phyloP scores from a whole-genome alignment of 1,140 invertebrate genomes.

The Listronotus oregonensis region DNA sequence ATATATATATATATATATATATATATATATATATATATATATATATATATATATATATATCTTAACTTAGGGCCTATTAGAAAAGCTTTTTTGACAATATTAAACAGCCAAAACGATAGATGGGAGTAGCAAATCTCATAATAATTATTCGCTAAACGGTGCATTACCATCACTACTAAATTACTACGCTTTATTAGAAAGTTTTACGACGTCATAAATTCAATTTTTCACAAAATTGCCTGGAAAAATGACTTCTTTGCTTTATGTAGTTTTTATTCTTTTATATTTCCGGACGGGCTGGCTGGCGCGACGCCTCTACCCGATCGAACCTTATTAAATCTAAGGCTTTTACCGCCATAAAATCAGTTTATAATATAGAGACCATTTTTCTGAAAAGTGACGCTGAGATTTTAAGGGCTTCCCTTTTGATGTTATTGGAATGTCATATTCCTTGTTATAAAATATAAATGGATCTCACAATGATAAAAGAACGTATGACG shows the following conservation, averaged over 20 bases:
- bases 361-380: conserved; percentile 8
- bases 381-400: conserved; percentile 5
- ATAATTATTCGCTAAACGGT: conserved; percentile 6
- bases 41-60: no score
- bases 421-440: neutral
- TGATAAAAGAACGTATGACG: no score
- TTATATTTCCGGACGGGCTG: conserved; percentile 1
- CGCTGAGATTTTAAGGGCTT: neutral
- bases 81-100: no score
- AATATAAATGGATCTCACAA: no score
- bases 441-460: no score
- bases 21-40: no score
- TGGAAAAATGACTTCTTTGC: conserved; percentile 10
- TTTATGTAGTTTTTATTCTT: conserved; percentile 9
- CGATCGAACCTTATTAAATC: conserved; percentile 17
- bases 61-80: no score
- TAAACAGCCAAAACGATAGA: neutral
- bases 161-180: neutral
- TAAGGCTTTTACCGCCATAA: conserved; percentile 4
- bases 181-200: conserved; percentile 14
- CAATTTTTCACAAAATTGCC: conserved; percentile 17
- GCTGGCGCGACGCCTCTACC: neutral
- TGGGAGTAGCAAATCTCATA: neutral
- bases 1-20: no score
- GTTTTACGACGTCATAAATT: conserved; percentile 14